These are phyloP conservation scores for Lordiphosa mommai DNA, from an alignment of 1,140 invertebrate genomes.

Conservation along the genomic window DNA sequence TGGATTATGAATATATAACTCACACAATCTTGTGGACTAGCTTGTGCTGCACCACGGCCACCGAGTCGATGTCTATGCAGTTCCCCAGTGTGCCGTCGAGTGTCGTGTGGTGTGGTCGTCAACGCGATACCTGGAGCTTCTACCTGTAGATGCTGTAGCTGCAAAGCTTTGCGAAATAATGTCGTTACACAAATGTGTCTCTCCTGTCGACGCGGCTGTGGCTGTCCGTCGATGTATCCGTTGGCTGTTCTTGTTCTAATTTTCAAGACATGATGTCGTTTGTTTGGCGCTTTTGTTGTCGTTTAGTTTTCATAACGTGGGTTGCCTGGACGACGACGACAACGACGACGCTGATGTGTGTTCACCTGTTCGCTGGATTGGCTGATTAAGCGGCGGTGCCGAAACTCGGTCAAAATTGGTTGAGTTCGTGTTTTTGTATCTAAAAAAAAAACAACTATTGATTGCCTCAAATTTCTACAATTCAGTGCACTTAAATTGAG, in stretches of 20 bases:
- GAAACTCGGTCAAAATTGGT: conserved; percentile 59
- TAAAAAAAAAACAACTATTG: conserved; percentile 62
- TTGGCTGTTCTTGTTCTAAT: conserved; percentile 40
- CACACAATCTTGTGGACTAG: conserved; percentile 73
- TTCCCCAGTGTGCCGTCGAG: conserved; percentile 74
- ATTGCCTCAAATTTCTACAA: conserved; percentile 45
- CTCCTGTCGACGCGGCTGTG: conserved; percentile 15
- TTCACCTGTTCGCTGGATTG: conserved; percentile 40
- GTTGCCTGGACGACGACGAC: conserved; percentile 57
- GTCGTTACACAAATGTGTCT: no score
- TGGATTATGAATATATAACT: conserved; percentile 55
- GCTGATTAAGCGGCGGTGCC: conserved; percentile 18
- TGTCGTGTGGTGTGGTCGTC: conserved; percentile 36
- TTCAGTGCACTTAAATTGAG: conserved; percentile 16
- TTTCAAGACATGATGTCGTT: conserved; percentile 52
- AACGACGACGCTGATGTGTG: conserved; percentile 36
- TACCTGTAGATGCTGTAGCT: not conserved
- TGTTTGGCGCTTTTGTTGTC: conserved; percentile 57
- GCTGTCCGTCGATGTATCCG: conserved; percentile 46
- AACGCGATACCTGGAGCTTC: conserved; percentile 10
- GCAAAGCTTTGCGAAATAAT: no score
- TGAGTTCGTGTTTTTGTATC: conserved; percentile 66
- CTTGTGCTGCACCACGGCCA: conserved; percentile 78
- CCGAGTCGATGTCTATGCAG: conserved; percentile 77
- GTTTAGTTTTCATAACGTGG: conserved; percentile 73